These are phyloP conservation scores for Euura lappo DNA, from an alignment of 1,140 invertebrate genomes.

Conservation along the genomic window DNA sequence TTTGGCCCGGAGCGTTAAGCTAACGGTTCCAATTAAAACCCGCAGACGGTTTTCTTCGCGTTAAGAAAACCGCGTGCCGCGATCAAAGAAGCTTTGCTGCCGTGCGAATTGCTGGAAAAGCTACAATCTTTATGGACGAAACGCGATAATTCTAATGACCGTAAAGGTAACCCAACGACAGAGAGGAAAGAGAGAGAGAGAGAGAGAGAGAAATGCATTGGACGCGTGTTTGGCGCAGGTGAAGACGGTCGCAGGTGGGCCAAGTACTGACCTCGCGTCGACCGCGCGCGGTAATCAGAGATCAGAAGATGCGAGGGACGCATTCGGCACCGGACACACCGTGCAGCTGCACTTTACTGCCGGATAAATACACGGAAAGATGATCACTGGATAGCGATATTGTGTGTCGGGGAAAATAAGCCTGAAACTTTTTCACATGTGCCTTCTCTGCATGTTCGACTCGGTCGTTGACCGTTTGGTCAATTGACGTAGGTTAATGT, in stretches of 20 bases:
- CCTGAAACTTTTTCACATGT: too few relatives aligned
- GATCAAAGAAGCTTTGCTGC: too few relatives aligned
- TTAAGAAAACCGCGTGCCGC: too few relatives aligned
- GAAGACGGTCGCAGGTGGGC: conserved; percentile 53
- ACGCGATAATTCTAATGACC: background rate
- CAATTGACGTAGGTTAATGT: too few relatives aligned
- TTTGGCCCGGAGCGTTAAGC: conserved; percentile 5
- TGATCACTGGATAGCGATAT: background rate
- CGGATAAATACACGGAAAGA: conserved; percentile 14
- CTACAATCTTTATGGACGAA: background rate
- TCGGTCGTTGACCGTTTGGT: too few relatives aligned
- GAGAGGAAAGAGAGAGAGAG: conserved; percentile 10
- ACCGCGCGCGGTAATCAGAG: background rate
- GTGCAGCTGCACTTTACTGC: conserved; percentile 48
- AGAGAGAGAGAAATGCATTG: conserved; percentile 26
- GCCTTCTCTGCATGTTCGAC: too few relatives aligned
- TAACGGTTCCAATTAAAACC: background rate
- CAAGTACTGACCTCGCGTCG: conserved; percentile 19
- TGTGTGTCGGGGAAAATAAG: background rate
- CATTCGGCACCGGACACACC: conserved; percentile 29
- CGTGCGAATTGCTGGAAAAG: too few relatives aligned
- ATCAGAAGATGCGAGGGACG: conserved; percentile 14
- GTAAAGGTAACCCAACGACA: background rate
- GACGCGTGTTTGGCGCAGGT: conserved; percentile 47
- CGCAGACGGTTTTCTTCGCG: background rate